Base-by-base conservation (phyloP, 2,113 vertebrate genomes). In the Octodon degus region DNA sequence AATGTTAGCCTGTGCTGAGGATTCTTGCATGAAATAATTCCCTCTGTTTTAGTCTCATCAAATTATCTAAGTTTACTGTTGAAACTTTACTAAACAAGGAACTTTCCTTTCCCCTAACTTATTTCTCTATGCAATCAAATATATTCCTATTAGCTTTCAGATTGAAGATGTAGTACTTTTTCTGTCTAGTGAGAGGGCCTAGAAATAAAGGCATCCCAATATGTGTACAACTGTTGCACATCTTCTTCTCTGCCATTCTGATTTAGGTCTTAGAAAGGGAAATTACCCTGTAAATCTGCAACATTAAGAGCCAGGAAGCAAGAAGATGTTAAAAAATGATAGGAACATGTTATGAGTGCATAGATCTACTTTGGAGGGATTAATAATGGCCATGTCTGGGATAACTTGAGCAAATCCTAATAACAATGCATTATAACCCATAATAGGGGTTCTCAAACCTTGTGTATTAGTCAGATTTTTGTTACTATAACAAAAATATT, bases 101-200 rank as follows among this genome's bases (percentile, higher is more conserved):
- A 7, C 13, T 74, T 80, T 12, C 12, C 19, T 10, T 83, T 34
- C 1, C 37, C 32, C 53, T 20, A 14, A 5, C 0, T 40, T 77
- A 32, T 43, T 83, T 68, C 47, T 89, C 30, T 53, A 13, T 77
- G 32, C 14, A 50, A 27, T 76, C 53, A n/a, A 19, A 40, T 60
- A 43, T 50, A 43, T 50, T 67, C 14, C 12, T 20, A 12, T 47
- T n/a, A 40, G 1, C 32, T 24, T 32, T 72, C 6, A n/a, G 40
- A 10, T n/a, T 0, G 0, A 79, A 37, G 47, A 34, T 7, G 9
- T 37, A 11, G 25, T 40, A 3, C 1, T 60, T 27, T 20, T 50
- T 86, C 47, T 47, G 22, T 7, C 79, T 17, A 10, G 53, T 32
- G 53, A 13, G 0, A 62, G 58, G 50, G 25, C 50, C 16, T 79